Evolutionary conservation across 2,888 invertebrate species (phyloP), one percentile per base, ranked within the genome.

Genomic region (Salpingus planirostris): DNA sequence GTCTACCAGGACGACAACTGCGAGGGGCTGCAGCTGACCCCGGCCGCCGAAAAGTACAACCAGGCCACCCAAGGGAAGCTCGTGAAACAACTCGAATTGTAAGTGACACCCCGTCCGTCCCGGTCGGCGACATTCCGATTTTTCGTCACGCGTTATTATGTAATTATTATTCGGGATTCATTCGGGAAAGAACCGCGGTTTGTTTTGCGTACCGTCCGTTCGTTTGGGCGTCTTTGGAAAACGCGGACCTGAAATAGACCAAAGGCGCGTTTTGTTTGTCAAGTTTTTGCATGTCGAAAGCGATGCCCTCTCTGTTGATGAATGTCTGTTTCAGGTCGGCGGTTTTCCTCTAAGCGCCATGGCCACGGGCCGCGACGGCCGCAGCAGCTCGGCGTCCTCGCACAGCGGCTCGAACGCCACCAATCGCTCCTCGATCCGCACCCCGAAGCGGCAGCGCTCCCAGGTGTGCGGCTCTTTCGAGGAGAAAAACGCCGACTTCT

Each of bases 401-500:
- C 62, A 66, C 31, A 62, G 65, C 48, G 60, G 59, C 38, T 55
- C 60, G 15, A 59, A 54, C 31, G 8, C 18, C 3, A 56, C 59
- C 5, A 59, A 64, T 30, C 65, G 66, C 21, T 58, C 64, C 15
- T 61, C 66, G 21, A 57, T 62, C 33, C 67, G 68, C 36, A 67
- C 68, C 25, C 67, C 64, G 18, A 71, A 70, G 59, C 63, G 68
- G 29, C 69, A 67, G 44, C 48, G 69, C 42, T 61, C 69, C 1
- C 58, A 74, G 8, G 67, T 74, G 8, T 67, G 76, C 3, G 74
- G 74, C 31, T 42, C 47, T 13, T 65, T 74, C 2, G 80, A 80
- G 46, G 79, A 80, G 51, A 79, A 78, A 62, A 76, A 74, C 55
- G 72, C 73, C 46, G 78, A 78, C 55, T 71, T 69, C 44, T 65